These are phyloP conservation scores for Hydroisotoma schaefferi DNA, from an alignment of 2,888 invertebrate genomes.

Conservation along the genomic window DNA sequence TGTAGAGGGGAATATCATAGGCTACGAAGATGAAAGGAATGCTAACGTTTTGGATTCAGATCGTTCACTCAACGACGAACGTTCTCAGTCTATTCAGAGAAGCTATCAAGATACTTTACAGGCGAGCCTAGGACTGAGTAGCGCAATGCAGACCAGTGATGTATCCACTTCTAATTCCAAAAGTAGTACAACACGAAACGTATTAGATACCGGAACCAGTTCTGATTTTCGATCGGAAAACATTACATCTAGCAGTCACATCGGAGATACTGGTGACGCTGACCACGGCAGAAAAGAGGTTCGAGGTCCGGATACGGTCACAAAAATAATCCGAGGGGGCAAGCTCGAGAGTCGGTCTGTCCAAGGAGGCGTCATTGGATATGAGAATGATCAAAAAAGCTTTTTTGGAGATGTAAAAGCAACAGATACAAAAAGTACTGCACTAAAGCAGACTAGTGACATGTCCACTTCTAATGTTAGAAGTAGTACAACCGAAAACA, in stretches of 20 bases:
- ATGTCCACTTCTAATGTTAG: background rate
- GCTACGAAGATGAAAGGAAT: slow-evolving; percentile 25
- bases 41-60: background rate
- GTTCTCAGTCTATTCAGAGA: background rate
- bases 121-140: no score
- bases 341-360: slow-evolving; percentile 33
- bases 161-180: background rate
- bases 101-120: no score
- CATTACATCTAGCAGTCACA: background rate
- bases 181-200: background rate
- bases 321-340: slow-evolving; percentile 33
- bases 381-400: slow-evolving; percentile 3
- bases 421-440: background rate
- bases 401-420: no score
- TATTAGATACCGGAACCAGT: background rate
- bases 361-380: slow-evolving; percentile 23
- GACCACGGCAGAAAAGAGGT: slow-evolving; percentile 12
- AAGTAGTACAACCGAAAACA: background rate
- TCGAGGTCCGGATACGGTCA: slow-evolving; percentile 23
- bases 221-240: background rate
- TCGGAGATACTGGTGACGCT: background rate
- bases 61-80: background rate
- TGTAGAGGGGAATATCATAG: slow-evolving; percentile 23
- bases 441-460: background rate
- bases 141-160: no score